phyloP scores from a whole-genome alignment of 2,888 invertebrate species.

The Apomyelois bistriatella region DNA sequence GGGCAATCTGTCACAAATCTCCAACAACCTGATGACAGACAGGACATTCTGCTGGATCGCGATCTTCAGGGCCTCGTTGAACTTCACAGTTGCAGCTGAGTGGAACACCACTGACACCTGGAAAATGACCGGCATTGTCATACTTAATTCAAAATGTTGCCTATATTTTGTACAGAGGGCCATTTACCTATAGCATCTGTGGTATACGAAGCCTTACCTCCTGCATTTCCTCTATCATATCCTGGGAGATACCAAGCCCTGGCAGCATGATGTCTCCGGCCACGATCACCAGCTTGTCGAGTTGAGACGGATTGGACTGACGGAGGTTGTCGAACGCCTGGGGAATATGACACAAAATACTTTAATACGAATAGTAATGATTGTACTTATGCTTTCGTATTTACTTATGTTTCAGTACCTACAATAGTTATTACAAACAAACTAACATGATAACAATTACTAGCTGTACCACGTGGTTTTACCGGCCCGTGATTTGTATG shows the following conservation, averaged over 20 bases:
- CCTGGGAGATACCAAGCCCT: slow-evolving; percentile 75
- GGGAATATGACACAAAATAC: slow-evolving; percentile 11
- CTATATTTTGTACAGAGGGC: too few species aligned
- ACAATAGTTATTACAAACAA: too few species aligned
- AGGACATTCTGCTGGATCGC: slow-evolving; percentile 88
- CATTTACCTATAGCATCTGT: too few species aligned
- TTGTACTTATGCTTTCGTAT: too few species aligned
- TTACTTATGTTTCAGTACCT: too few species aligned
- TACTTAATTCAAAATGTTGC: too few species aligned
- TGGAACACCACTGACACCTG: slow-evolving; percentile 87
- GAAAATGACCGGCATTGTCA: slow-evolving; percentile 7
- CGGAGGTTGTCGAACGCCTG: slow-evolving; percentile 82
- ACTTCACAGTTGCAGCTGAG: slow-evolving; percentile 88
- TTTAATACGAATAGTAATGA: too few species aligned
- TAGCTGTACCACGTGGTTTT: too few species aligned
- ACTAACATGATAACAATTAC: too few species aligned
- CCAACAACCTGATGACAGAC: slow-evolving; percentile 84
- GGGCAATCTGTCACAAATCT: slow-evolving; percentile 84
- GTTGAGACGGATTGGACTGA: slow-evolving; percentile 68
- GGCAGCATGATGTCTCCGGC: slow-evolving; percentile 81
- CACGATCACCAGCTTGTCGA: slow-evolving; percentile 82
- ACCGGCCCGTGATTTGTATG: too few species aligned
- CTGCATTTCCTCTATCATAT: slow-evolving; percentile 41
- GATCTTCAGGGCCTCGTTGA: slow-evolving; percentile 85
- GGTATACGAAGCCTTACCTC: too few species aligned